Evolutionary conservation across 2,888 invertebrate species (phyloP), one percentile per base, ranked within the genome.

Genomic region (Acanthococcus lagerstroemiae): DNA sequence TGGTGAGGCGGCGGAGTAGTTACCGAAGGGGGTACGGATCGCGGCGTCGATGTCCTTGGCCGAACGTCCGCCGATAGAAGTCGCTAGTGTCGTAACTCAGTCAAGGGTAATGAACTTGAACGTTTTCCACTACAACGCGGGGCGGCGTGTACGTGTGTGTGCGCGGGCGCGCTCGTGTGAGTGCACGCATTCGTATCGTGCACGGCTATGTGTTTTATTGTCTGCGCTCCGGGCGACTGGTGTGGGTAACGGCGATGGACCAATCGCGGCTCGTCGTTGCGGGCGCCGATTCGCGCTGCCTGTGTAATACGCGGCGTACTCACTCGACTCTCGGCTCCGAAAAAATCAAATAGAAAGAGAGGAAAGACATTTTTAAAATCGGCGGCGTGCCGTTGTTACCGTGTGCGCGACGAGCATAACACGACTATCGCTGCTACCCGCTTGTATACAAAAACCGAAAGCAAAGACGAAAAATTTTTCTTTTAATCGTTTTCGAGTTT

Each of bases 11-110:
- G 22, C 21, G 26, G 25, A 22, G 30, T 55, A 27, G 9, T 24
- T n/a, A 22, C 5, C 26, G 46, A 55, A 24, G 1, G 65, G 55
- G 55, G 65, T 46, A 46, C 45, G 24, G 55, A 30, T 55, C 57
- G 56, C 50, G 30, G 50, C 46, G 50, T 44, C 27, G 37, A 66
- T 66, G 66, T 66, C 66, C 66, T 66, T 66, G 66, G 66, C 66
- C 66, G 56, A 66, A 66, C 66, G 56, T 66, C 55, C 57, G 55
- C 83, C 84, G 84, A 83, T 84, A 84, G 84, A 85, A 83, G 78
- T 73, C 76, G 76, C 74, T 76, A 78, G 79, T 79, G 81, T 82
- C 82, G 85, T 86, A 83, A 86, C 83, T 86, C 85, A 86, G 86
- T 86, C 86, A 87, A 87, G 87, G 87, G 87, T 86, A 70, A 70